These are phyloP conservation scores for Butastur rufipennis DNA, from an alignment of 2,113 vertebrate species.

Conservation along the genomic window DNA sequence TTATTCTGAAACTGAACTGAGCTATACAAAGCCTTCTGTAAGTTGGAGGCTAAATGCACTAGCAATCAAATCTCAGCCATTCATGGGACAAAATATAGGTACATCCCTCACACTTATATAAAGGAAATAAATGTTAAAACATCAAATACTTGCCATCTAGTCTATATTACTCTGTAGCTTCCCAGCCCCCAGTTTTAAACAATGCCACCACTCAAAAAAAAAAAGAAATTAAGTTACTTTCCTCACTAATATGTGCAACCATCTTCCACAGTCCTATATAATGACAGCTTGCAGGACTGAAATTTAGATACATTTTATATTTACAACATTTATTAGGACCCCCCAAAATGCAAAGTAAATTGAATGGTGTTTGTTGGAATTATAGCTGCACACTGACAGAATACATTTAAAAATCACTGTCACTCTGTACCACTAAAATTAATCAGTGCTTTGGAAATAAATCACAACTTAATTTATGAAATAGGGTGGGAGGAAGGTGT, in stretches of 20 bases:
- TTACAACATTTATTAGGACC: not conserved
- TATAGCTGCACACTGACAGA: slow-evolving; percentile 18
- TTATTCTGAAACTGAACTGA: not conserved
- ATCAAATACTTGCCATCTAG: not conserved
- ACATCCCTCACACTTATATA: not conserved
- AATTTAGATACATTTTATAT: slow-evolving; percentile 10
- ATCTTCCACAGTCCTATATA: not conserved
- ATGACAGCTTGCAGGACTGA: not conserved
- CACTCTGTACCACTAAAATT: slow-evolving; percentile 23
- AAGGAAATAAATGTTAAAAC: not conserved
- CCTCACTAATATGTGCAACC: not conserved
- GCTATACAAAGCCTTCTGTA: not conserved
- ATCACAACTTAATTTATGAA: slow-evolving; percentile 36
- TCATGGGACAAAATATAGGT: not conserved
- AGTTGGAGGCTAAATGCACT: not conserved
- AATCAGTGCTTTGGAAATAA: slow-evolving; percentile 47
- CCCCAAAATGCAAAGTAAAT: not conserved
- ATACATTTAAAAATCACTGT: slow-evolving; percentile 35
- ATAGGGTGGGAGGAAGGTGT: not conserved
- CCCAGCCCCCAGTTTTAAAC: not conserved
- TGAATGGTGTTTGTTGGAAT: slow-evolving; percentile 33
- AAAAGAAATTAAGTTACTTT: not conserved
- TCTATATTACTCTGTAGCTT: not conserved
- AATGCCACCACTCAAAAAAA: not conserved
- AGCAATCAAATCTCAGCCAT: not conserved